phyloP scores from a whole-genome alignment of 2,888 invertebrate genomes.

The Pandemis corylana region DNA sequence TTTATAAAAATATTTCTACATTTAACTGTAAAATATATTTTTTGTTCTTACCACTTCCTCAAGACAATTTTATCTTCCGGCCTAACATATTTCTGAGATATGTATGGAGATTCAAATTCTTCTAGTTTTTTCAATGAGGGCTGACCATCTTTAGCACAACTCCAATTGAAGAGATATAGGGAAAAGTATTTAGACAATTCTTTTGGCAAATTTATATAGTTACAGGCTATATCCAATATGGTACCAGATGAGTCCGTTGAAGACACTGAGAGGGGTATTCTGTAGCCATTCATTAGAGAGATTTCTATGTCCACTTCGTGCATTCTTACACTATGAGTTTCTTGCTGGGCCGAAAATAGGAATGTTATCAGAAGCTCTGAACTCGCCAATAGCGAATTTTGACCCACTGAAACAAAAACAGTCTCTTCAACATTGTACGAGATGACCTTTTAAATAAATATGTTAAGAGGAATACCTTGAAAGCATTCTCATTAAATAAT shows the following conservation, averaged over 20 bases:
- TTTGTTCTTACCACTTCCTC: slow-evolving; percentile 83
- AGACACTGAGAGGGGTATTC: slow-evolving; percentile 91
- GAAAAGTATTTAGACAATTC: slow-evolving; percentile 95
- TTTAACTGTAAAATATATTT: neutral
- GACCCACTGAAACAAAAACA: slow-evolving; percentile 88
- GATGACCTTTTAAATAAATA: neutral
- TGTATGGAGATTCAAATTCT: slow-evolving; percentile 98
- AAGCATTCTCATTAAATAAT: neutral
- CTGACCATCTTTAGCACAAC: slow-evolving; percentile 88
- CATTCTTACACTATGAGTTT: slow-evolving; percentile 88
- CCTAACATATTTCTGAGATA: slow-evolving; percentile 92
- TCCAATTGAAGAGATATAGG: slow-evolving; percentile 93
- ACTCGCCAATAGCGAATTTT: slow-evolving; percentile 91
- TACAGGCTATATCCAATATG: slow-evolving; percentile 92
- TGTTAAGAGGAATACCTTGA: neutral
- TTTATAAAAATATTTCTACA: no score
- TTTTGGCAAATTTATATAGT: slow-evolving; percentile 91
- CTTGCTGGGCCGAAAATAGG: slow-evolving; percentile 96
- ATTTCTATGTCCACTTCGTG: slow-evolving; percentile 91
- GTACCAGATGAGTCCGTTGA: slow-evolving; percentile 94
- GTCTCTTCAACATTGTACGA: neutral
- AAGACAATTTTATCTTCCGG: slow-evolving; percentile 92
- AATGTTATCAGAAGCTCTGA: slow-evolving; percentile 94
- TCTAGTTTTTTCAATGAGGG: slow-evolving; percentile 94
- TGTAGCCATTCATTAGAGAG: slow-evolving; percentile 94